Conservation (phyloP, 2,888 invertebrate genomes). For the Tenthredo notha region DNA sequence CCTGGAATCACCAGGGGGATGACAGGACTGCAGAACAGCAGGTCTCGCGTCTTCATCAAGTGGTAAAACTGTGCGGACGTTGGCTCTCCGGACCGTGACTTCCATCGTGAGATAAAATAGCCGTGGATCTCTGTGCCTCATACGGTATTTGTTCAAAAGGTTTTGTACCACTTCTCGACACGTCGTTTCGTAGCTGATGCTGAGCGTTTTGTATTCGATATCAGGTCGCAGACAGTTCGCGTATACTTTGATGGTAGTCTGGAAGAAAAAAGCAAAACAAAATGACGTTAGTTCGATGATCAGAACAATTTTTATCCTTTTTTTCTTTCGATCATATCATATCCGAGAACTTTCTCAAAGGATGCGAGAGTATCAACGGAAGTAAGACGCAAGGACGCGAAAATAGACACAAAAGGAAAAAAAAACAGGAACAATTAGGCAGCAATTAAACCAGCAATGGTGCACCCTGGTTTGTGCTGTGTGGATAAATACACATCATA, state of each 20-base stretch:
- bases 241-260: constrained; percentile 96
- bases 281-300: not conserved
- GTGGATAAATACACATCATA: constrained; percentile 23
- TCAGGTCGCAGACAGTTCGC: constrained; percentile 94
- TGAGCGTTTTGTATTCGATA: constrained; percentile 97
- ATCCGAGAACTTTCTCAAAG: not conserved
- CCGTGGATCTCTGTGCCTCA: constrained; percentile 95
- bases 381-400: constrained; percentile 55
- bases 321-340: not conserved
- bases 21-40: constrained; percentile 94
- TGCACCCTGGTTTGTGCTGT: constrained; percentile 48
- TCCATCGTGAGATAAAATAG: constrained; percentile 97
- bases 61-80: constrained; percentile 89
- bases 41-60: constrained; percentile 94
- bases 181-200: constrained; percentile 93
- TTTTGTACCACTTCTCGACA: constrained; percentile 92
- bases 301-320: not conserved
- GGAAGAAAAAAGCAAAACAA: constrained; percentile 71
- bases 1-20: constrained; percentile 96
- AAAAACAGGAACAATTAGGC: constrained; percentile 69
- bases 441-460: constrained; percentile 69
- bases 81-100: constrained; percentile 91
- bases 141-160: constrained; percentile 92
- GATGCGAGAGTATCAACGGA: constrained; percentile 51
- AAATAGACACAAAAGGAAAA: constrained; percentile 54